Base-by-base conservation (phyloP, 2,113 vertebrate genomes). In the Piaya cayana region DNA sequence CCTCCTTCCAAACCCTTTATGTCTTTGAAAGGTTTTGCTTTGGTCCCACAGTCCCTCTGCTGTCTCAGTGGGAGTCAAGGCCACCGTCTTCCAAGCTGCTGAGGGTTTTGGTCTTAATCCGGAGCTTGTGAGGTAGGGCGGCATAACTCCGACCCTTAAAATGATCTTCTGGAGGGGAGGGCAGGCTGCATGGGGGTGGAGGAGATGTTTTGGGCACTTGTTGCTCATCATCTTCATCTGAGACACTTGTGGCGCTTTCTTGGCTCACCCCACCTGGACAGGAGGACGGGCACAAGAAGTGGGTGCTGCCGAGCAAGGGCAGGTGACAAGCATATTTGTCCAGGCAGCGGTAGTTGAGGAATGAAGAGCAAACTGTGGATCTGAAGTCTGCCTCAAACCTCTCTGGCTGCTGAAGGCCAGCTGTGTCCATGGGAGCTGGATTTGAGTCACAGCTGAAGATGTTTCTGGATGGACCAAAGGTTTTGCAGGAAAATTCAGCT, bases 61-160 rank as follows among this genome's bases (percentile, higher is more conserved):
- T 34, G 16, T 59, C 32, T 94, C 88, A 94, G 9, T 21, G 59
- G 7, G 90, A 86, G 27, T 91, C 86, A 42, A 82, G 63, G 42
- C 79, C 56, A 4, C 26, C 30, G 22, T 90, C 86, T 37, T 91
- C 88, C 82, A 93, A 72, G 19, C 30, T n/a, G 17, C 64, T 62
- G 9, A 71, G 85, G 22, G 89, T 59, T 72, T 55, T 97, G 56
- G 95, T 96, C 79, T 99, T 99, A 78, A 99, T 96, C 52, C 97
- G 95, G 67, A 98, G 96, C 93, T 98, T 99, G 84, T 98, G 97
- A 9, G 98, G 98, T 62, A 98, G 95, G 6, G 97, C 97, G 11
- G 97, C 90, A 37, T 21, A 90, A 55, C 55, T 81, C 30, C 53
- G 75, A 16, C 30, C 65, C 85, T 86, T 91, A 0, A 32, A 18